A percentile compares a stretch with the other conserved stretches of the same genome.
Evolutionary conservation across 2,113 vertebrate species (phyloP).

Genomic region (Potamarius usumacintae): DNA sequence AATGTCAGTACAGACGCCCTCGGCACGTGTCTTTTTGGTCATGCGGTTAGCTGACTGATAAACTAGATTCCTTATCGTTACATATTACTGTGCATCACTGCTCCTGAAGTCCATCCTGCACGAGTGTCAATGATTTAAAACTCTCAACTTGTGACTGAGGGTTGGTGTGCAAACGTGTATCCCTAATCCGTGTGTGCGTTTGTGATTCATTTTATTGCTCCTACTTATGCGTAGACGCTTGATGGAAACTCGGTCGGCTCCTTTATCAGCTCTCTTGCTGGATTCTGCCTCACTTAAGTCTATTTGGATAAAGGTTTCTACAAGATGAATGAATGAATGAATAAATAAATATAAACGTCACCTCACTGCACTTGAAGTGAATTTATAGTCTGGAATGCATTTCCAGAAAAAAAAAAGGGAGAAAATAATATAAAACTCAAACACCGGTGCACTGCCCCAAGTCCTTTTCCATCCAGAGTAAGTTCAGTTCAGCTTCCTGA

Average conservation of each 20-base stretch:
- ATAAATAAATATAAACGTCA: conserved; percentile 24
- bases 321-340: no score
- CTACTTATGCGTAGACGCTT: neutral
- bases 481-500: neutral
- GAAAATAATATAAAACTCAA: neutral
- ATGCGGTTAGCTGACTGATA: neutral
- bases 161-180: neutral
- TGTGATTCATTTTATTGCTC: neutral
- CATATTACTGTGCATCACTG: neutral
- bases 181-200: neutral
- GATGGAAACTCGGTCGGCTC: neutral
- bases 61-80: neutral
- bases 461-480: neutral
- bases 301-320: neutral
- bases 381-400: conserved; percentile 13
- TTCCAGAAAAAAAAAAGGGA: conserved; percentile 3
- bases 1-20: neutral
- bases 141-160: neutral
- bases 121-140: neutral
- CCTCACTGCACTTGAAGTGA: neutral
- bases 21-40: neutral
- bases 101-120: neutral
- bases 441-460: neutral
- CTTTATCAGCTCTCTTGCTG: neutral
- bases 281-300: neutral